These are phyloP conservation scores for Bombycilla garrulus DNA, from an alignment of 2,113 vertebrate genomes.

Conservation along the genomic window DNA sequence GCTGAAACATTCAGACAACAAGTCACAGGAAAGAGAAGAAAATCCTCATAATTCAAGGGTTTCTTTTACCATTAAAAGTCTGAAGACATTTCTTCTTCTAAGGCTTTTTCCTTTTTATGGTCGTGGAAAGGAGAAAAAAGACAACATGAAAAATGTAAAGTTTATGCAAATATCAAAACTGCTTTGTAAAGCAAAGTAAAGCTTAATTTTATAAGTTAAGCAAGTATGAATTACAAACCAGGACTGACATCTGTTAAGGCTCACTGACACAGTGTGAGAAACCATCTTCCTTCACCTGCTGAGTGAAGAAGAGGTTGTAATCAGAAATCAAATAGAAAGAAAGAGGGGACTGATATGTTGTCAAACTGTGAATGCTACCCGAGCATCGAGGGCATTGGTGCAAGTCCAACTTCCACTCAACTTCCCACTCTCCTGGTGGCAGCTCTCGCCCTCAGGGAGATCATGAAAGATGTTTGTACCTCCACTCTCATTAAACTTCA, in stretches of 20 bases:
- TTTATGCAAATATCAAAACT: not conserved
- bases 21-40: not conserved
- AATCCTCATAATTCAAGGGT: not conserved
- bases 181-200: not conserved
- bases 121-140: not conserved
- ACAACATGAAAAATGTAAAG: not conserved
- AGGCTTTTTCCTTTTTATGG: not conserved
- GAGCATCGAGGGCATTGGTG: fast-evolving
- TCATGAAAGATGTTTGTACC: not conserved
- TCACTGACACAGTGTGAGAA: not conserved
- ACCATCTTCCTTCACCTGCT: not conserved
- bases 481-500: not conserved
- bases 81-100: not conserved
- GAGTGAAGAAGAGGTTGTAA: not conserved
- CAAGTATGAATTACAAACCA: not conserved
- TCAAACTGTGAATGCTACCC: not conserved
- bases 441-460: not conserved
- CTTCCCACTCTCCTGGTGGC: not conserved
- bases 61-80: not conserved
- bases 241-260: not conserved
- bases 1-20: not conserved
- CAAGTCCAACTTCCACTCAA: not conserved
- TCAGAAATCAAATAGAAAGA: not conserved
- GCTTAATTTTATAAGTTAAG: not conserved
- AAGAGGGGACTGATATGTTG: not conserved